Percentiles rank a stretch among this genome's conserved stretches.
These are phyloP conservation scores for Craniophora ligustri DNA, from an alignment of 2,888 invertebrate genomes.

Conservation along the genomic window DNA sequence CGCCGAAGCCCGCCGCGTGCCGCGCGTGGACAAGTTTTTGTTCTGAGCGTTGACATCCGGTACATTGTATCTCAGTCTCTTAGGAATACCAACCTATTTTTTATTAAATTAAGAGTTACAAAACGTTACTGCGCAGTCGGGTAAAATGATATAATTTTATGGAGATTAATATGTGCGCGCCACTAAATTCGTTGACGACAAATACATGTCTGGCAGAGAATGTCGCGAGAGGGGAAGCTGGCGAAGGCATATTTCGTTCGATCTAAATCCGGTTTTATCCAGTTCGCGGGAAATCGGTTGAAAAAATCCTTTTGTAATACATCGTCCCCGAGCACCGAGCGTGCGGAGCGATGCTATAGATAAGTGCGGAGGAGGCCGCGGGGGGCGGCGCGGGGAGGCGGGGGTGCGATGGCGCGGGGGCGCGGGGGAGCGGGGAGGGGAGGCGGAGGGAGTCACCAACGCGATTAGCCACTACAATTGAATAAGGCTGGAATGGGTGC, in stretches of 20 bases:
- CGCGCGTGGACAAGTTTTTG: neutral
- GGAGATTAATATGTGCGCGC: neutral
- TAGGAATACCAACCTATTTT: too few species aligned
- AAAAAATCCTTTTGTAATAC: constrained; percentile 48
- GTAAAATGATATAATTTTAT: neutral
- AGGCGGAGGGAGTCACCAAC: neutral
- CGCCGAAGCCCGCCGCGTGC: neutral
- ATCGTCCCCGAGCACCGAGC: constrained; percentile 17
- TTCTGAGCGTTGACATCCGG: neutral
- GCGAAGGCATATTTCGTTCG: constrained; percentile 32
- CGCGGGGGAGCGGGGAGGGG: neutral
- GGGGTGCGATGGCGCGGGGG: neutral
- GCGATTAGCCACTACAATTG: constrained; percentile 42
- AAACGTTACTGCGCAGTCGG: neutral
- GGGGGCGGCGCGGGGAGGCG: neutral
- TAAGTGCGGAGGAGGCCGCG: constrained; percentile 5
- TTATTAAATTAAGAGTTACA: too few species aligned
- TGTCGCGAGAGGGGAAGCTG: constrained; percentile 12
- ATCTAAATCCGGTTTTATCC: constrained; percentile 48
- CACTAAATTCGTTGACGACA: constrained; percentile 1
- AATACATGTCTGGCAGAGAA: constrained; percentile 7
- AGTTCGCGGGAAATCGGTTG: constrained; percentile 38
- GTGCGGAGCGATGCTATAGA: constrained; percentile 18
- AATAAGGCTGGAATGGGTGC: constrained; percentile 34
- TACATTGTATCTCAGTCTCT: too few species aligned